Percentiles rank a stretch among this genome's conserved stretches.
phyloP scores from a whole-genome alignment of 2,888 invertebrate species.

The Crepidodera aurea region DNA sequence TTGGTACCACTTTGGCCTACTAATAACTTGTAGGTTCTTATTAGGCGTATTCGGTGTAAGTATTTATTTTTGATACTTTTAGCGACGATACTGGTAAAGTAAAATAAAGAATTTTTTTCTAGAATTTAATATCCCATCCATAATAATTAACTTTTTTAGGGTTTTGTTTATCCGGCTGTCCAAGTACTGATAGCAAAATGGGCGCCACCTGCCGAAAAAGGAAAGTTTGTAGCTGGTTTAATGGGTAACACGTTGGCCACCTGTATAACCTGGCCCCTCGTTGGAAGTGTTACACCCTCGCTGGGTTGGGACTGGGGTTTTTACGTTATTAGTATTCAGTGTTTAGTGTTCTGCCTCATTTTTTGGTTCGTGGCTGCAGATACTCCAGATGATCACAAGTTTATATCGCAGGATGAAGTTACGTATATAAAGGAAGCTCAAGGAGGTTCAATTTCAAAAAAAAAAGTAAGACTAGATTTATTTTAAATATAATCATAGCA shows the following conservation, averaged over 20 bases:
- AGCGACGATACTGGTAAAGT: too few species aligned
- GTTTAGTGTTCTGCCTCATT: conserved; percentile 65
- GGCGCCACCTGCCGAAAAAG: conserved; percentile 79
- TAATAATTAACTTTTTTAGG: too few species aligned
- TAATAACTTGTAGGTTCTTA: conserved; percentile 66
- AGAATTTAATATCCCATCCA: too few species aligned
- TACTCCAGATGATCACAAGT: conserved; percentile 69
- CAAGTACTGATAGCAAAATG: conserved; percentile 75
- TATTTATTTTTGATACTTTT: too few species aligned
- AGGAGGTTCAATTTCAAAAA: conserved; percentile 44
- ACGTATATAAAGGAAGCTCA: conserved; percentile 64
- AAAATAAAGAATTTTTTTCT: too few species aligned
- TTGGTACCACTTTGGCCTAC: conserved; percentile 63
- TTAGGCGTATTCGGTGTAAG: conserved; percentile 70
- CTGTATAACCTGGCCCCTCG: conserved; percentile 73
- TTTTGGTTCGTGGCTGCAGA: conserved; percentile 74
- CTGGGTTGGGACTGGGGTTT: conserved; percentile 75
- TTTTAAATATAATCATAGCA: too few species aligned
- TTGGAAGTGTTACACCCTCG: conserved; percentile 69
- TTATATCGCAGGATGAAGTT: conserved; percentile 69
- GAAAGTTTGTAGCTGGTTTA: conserved; percentile 75
- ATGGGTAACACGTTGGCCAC: conserved; percentile 79
- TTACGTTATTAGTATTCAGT: conserved; percentile 68
- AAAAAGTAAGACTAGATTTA: conserved; percentile 49
- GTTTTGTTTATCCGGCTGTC: conserved; percentile 70